Base-by-base conservation (phyloP, 2,888 invertebrate genomes). In the Scrobipalpa atriplicella region DNA sequence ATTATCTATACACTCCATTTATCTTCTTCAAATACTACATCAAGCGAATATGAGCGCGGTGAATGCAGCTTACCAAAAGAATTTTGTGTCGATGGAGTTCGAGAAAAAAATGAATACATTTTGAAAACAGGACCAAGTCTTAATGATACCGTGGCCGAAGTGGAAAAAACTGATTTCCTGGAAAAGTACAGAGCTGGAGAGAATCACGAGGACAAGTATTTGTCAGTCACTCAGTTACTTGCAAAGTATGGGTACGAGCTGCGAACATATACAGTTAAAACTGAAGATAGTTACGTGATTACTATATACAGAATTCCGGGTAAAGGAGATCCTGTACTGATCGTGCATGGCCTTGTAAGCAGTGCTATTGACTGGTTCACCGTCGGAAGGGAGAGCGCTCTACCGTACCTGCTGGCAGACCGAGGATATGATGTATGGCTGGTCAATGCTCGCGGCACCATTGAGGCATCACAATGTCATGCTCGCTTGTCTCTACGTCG, bases 361-460 rank as follows among this genome's bases (percentile, higher is more conserved):
- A 85, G 87, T 68, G 80, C 89, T 0, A 89, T 89, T 63, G 90
- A 89, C 68, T 90, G 73, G 61, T 72, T 90, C 5, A 66, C 87
- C 9, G 76, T 84, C 0, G 90, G 90, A 0, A 81, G 83, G 0
- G 77, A 79, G 0, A 79, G 73, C 62, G 84, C 81, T 0, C 73
- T 90, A 8, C 87, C 88, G 0, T 94, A 90, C 70, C 74, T 93
- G 0, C 79, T 96, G 1, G 93, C 95, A 0, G 93, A 94, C 54
- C 84, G 92, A 63, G 95, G 95, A 8, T 96, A 94, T 75, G 96
- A 96, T 72, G 95, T 96, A 0, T 98, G 97, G 97, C 83, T 97
- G 83, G 95, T 96, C 0, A 97, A 97, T 81, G 94, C 94, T 6
- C 93, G 97, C 1, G 97, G 97, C 3, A 96, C 95, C 78, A 58